Evolutionary conservation across 2,888 invertebrate species (phyloP).

Genomic region (Belgica antarctica): DNA sequence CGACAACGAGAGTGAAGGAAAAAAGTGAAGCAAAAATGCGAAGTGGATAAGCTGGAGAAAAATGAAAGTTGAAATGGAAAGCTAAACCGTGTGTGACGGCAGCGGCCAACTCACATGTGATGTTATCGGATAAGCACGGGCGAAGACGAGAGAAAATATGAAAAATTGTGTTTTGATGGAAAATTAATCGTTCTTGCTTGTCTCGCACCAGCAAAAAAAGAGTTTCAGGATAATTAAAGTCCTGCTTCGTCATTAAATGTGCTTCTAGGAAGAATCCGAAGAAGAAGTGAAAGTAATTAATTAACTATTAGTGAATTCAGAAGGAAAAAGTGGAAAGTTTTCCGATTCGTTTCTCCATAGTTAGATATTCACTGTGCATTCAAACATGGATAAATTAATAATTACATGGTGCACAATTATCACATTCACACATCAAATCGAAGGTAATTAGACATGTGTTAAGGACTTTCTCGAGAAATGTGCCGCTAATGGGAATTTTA

Average conservation of each 20-base stretch:
- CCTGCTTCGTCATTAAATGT: background rate
- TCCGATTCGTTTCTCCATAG: background rate
- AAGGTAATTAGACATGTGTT: slow-evolving; percentile 37
- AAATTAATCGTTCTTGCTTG: slow-evolving; percentile 7
- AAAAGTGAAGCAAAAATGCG: too few relatives aligned
- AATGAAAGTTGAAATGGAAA: background rate
- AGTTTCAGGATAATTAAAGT: slow-evolving; percentile 2
- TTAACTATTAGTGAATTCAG: slow-evolving; percentile 1
- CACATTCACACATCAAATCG: slow-evolving; percentile 33
- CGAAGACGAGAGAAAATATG: slow-evolving; percentile 6
- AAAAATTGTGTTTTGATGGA: slow-evolving; percentile 9
- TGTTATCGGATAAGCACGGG: background rate
- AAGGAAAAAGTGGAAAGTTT: slow-evolving; percentile 10
- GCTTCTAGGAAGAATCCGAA: background rate
- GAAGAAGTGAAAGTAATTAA: slow-evolving; percentile 23
- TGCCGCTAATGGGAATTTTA: too few relatives aligned
- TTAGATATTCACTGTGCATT: slow-evolving; percentile 2
- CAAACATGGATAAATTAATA: slow-evolving; percentile 39
- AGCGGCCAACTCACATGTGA: background rate
- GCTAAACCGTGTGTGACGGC: background rate
- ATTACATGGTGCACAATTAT: slow-evolving; percentile 37
- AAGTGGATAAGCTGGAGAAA: slow-evolving; percentile 5
- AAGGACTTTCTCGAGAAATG: background rate
- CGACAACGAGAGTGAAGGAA: background rate
- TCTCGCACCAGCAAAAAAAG: background rate